Conservation (phyloP, 2,888 invertebrate genomes). For the Athalia rosae region DNA sequence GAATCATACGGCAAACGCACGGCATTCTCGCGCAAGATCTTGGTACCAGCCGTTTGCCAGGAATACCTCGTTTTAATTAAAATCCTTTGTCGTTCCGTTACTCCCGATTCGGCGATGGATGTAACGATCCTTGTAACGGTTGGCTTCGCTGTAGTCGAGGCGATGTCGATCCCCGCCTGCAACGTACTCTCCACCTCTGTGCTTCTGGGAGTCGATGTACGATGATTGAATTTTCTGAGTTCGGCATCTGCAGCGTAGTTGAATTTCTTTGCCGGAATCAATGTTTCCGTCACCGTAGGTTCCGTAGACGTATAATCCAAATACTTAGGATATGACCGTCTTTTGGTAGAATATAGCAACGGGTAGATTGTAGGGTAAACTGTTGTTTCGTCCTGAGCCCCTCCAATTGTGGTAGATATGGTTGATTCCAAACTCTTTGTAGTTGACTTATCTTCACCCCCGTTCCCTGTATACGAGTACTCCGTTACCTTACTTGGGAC, state of each 20-base stretch:
- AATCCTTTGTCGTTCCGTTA: conserved; percentile 74
- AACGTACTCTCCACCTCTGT: conserved; percentile 53
- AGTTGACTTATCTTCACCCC: conserved; percentile 24
- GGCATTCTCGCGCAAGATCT: conserved; percentile 61
- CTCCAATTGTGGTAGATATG: conserved; percentile 24
- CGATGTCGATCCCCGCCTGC: conserved; percentile 55
- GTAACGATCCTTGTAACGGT: conserved; percentile 73
- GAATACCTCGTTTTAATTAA: conserved; percentile 71
- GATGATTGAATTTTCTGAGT: conserved; percentile 63
- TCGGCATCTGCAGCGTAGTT: conserved; percentile 68
- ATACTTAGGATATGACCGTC: conserved; percentile 61
- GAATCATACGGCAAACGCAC: conserved; percentile 39
- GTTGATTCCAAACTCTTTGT: conserved; percentile 46
- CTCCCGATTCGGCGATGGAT: conserved; percentile 73
- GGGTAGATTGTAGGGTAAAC: conserved; percentile 46
- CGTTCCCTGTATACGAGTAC: too few relatives aligned
- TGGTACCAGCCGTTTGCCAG: conserved; percentile 65
- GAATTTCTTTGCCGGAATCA: conserved; percentile 69
- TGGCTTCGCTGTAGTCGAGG: conserved; percentile 60
- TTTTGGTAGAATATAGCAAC: conserved; percentile 50
- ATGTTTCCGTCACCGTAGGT: conserved; percentile 64
- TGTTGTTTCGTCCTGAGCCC: conserved; percentile 47
- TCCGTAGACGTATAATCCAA: conserved; percentile 56
- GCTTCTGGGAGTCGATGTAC: conserved; percentile 56
- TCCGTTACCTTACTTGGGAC: too few relatives aligned